phyloP scores from a whole-genome alignment of 2,888 invertebrate species.

The Steinernema scapterisci region DNA sequence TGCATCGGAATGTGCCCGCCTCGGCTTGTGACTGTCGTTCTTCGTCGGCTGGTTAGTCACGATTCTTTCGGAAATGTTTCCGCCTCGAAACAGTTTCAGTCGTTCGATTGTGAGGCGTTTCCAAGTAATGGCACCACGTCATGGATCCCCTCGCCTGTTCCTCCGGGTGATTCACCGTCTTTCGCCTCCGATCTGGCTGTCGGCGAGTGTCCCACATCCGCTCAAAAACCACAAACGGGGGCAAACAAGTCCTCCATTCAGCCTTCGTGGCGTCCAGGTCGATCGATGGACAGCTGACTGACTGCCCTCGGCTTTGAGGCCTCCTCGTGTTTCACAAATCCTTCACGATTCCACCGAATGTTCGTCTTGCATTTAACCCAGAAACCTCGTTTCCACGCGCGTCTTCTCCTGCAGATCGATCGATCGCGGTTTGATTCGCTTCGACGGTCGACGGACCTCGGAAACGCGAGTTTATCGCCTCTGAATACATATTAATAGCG shows the following conservation, averaged over 20 bases:
- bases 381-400: slow-evolving; percentile 17
- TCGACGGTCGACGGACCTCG: background rate
- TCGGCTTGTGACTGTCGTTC: too few relatives aligned
- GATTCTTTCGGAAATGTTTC: too few relatives aligned
- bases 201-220: background rate
- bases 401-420: slow-evolving; percentile 19
- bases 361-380: slow-evolving; percentile 1
- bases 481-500: background rate
- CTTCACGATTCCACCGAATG: background rate
- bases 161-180: slow-evolving; percentile 2
- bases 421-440: background rate
- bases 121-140: background rate
- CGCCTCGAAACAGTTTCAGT: background rate
- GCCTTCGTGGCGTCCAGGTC: background rate
- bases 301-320: background rate
- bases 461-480: slow-evolving; percentile 12
- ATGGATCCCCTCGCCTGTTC: background rate
- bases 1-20: background rate
- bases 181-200: background rate
- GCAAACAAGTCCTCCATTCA: background rate
- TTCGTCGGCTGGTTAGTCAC: background rate
- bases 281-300: slow-evolving; percentile 27
- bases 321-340: slow-evolving; percentile 11
- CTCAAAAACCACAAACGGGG: background rate
- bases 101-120: background rate